Evolutionary conservation across 2,113 vertebrate species (phyloP).

Genomic region (Cettia cetti): DNA sequence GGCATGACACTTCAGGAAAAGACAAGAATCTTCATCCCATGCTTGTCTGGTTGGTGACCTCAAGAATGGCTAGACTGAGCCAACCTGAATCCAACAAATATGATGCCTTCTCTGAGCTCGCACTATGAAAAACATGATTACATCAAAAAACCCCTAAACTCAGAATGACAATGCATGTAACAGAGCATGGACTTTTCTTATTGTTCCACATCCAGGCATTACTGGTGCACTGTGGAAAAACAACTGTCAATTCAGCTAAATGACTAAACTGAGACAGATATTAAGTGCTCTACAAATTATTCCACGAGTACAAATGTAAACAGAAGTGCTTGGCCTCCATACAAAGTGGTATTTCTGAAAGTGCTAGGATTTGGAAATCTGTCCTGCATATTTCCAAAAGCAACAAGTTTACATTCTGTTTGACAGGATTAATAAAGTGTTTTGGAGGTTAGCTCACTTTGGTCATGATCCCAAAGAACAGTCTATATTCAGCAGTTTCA

Average conservation of each 20-base stretch:
- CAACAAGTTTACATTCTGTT: background rate
- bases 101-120: background rate
- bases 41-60: background rate
- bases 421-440: background rate
- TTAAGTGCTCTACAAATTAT: constrained; percentile 4
- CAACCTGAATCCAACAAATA: background rate
- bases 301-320: constrained; percentile 22
- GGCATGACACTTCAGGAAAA: background rate
- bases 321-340: constrained; percentile 30
- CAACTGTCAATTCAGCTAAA: background rate
- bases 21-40: background rate
- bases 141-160: background rate
- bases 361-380: constrained; percentile 41
- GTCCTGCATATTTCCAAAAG: constrained; percentile 61
- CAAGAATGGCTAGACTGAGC: background rate
- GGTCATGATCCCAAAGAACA: constrained; percentile 16
- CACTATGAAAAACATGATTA: background rate
- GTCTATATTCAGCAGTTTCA: constrained; percentile 29
- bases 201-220: background rate
- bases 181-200: background rate
- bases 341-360: background rate
- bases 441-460: constrained; percentile 14
- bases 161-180: background rate
- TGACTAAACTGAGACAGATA: background rate
- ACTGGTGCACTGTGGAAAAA: background rate